Base-by-base conservation (phyloP, 30 jellyfish, hydroid and myxozoan genomes). In the Hydractinia symbiolongicarpus region DNA sequence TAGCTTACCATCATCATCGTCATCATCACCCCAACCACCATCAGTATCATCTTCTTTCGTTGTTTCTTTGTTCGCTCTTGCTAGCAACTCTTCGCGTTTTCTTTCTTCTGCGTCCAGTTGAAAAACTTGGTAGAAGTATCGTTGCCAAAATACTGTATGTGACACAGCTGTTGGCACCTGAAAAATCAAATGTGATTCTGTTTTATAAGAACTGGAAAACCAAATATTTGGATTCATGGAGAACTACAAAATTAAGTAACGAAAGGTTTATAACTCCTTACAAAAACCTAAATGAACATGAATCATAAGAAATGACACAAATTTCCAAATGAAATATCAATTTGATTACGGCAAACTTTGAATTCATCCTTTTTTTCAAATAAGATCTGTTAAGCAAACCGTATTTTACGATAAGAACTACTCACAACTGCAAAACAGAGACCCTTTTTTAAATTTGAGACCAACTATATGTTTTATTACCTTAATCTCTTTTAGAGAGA, bases 151-250 rank as follows among this genome's bases (percentile, higher is more conserved):
- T 21, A 61, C 66, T 3, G 91, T 78, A 73, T 89, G 96, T n/a
- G 96, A 79, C 30, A 89, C 90, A 5, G 73, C 91, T n/a, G 84
- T 61, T 55, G 96, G 96, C 44, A 89, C 96, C 96, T 89, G 58
- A 50, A 52, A 60, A 5, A n/a, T n/a, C n/a, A n/a, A n/a, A n/a
- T 13, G 21, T 56, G 8, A 56, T 53, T 5, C 2, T 0, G n/a
- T 60, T 16, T 13, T 13, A 16, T 2, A 13, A 13, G 70, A 60
- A 60, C 1, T 13, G n/a, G n/a, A 60, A 60, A 60, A 60, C n/a
- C 1, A 13, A 60, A 60, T 60, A 60, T 0, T 13, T 60, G 44
- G 44, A 30, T 30, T 30, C 2, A 30, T 30, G 4, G 14, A 73
- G 9, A 73, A 15, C 16, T 11, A 40, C 11, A 21, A 73, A 73